Evolutionary conservation across 2,113 vertebrate species (phyloP).

Genomic region (Atrichornis clamosus): DNA sequence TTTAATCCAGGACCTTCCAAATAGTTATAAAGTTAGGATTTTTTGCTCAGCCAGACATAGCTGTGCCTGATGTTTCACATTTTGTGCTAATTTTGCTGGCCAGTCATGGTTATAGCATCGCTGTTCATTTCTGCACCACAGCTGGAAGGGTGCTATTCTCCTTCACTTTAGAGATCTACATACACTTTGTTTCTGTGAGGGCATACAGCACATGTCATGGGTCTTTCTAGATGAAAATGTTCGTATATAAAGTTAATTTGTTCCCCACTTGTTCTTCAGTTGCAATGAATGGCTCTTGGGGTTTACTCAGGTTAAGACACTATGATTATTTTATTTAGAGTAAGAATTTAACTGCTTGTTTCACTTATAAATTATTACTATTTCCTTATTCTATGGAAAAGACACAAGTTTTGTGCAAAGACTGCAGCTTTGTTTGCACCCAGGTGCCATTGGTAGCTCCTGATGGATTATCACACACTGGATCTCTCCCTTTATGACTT

Average conservation of each 20-base stretch:
- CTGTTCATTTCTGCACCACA: not conserved
- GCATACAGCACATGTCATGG: no score
- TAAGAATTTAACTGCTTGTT: not conserved
- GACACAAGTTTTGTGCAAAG: not conserved
- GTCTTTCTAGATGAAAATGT: not conserved
- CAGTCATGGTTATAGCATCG: not conserved
- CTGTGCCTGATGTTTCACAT: not conserved
- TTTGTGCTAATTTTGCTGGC: not conserved
- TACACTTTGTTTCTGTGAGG: not conserved
- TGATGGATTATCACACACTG: not conserved
- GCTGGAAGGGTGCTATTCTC: not conserved
- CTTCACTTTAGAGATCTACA: not conserved
- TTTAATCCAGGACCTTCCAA: not conserved
- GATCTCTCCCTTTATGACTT: rapidly evolving
- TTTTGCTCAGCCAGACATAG: not conserved
- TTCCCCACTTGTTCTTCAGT: not conserved
- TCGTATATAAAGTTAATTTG: not conserved
- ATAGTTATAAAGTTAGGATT: not conserved
- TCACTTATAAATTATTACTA: not conserved
- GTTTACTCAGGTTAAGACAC: not conserved
- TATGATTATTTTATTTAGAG: not conserved
- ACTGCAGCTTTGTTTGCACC: not conserved
- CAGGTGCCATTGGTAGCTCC: rapidly evolving
- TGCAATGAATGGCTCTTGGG: not conserved
- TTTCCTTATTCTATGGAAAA: not conserved